A percentile compares a stretch with the other conserved stretches of the same genome.
phyloP scores from a whole-genome alignment of 2,888 invertebrate genomes.

The Xestoiulus laeticollis region DNA sequence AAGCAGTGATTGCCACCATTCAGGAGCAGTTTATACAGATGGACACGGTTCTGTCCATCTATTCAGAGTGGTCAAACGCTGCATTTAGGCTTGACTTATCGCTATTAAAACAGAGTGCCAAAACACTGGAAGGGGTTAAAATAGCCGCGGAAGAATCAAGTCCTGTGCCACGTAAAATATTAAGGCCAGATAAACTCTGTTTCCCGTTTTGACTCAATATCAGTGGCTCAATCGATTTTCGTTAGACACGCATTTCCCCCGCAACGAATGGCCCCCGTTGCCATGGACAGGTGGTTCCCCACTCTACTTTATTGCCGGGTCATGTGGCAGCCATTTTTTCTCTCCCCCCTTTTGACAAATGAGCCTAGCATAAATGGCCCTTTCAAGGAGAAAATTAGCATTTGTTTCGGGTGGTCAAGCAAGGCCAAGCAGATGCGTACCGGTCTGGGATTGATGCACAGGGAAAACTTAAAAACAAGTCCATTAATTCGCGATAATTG shows the following conservation, averaged over 20 bases:
- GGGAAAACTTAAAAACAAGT: background rate
- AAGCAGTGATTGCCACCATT: too few species aligned
- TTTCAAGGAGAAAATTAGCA: constrained; percentile 34
- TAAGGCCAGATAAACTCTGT: constrained; percentile 10
- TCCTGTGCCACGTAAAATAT: background rate
- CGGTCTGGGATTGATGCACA: background rate
- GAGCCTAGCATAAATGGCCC: constrained; percentile 27
- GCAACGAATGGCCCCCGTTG: constrained; percentile 10
- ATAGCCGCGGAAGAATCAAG: background rate
- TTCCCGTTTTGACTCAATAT: constrained; percentile 22
- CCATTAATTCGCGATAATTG: background rate
- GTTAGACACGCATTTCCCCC: background rate
- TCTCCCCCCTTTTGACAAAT: constrained; percentile 3
- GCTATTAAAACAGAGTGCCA: background rate
- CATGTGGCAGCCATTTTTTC: constrained; percentile 14
- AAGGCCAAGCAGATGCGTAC: background rate
- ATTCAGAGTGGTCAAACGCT: background rate
- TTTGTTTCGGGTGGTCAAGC: background rate
- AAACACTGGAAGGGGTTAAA: background rate
- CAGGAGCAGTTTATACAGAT: too few species aligned
- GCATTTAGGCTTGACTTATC: background rate
- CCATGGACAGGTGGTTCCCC: constrained; percentile 25
- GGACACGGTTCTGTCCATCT: background rate
- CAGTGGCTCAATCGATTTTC: constrained; percentile 27
- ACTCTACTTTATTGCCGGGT: constrained; percentile 2